Percentiles rank a stretch among this genome's conserved stretches.
Evolutionary conservation across 2,113 vertebrate genomes (phyloP).

Genomic region (Oncorhynchus clarkii): DNA sequence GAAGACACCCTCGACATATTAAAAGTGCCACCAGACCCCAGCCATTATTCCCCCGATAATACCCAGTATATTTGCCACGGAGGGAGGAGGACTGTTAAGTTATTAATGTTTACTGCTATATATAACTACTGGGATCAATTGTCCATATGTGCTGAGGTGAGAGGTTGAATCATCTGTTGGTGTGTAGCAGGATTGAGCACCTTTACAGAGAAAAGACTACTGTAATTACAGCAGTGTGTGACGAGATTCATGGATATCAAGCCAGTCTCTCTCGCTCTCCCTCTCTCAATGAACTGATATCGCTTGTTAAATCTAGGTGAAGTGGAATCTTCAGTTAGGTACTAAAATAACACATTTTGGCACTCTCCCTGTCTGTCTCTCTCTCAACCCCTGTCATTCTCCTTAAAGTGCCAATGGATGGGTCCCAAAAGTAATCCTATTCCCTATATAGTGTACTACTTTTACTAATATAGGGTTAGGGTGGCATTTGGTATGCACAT

Average conservation of each 20-base stretch:
- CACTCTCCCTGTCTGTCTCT: too few species aligned
- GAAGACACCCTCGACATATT: slow-evolving; percentile 79
- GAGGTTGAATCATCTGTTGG: slow-evolving; percentile 63
- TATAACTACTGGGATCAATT: slow-evolving; percentile 95
- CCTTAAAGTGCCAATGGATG: too few species aligned
- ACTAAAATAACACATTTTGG: too few species aligned
- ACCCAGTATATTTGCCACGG: slow-evolving; percentile 75
- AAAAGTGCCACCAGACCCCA: slow-evolving; percentile 80
- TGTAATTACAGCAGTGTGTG: slow-evolving; percentile 31
- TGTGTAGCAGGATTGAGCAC: slow-evolving; percentile 44
- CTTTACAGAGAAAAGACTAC: slow-evolving; percentile 34
- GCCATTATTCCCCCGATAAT: slow-evolving; percentile 74
- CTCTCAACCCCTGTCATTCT: too few species aligned
- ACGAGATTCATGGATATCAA: background rate
- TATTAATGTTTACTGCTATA: slow-evolving; percentile 88
- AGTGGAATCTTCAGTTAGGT: too few species aligned
- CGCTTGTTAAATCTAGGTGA: too few species aligned
- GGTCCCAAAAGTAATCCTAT: too few species aligned
- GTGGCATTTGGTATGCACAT: too few species aligned
- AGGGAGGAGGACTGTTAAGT: too few species aligned
- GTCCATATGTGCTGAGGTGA: slow-evolving; percentile 90
- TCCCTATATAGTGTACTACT: too few species aligned
- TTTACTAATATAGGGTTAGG: too few species aligned
- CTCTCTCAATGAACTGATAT: too few species aligned
- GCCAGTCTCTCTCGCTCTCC: background rate